phyloP scores from a whole-genome alignment of 1,140 invertebrate species.

The Bursaphelenchus mucronatus region DNA sequence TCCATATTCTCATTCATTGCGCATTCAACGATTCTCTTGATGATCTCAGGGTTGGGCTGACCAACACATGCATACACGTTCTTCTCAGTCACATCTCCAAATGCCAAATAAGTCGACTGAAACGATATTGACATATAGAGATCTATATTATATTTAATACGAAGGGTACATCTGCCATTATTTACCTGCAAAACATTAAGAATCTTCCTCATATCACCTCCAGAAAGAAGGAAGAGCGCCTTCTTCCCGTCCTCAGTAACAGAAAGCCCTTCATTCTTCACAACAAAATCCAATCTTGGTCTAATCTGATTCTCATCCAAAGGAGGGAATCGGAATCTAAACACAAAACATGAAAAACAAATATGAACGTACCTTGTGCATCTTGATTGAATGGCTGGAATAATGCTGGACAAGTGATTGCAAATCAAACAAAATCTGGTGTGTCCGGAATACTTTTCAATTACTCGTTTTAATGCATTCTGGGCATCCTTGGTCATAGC shows the following conservation, averaged over 20 bases:
- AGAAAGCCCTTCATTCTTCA: conserved; percentile 77
- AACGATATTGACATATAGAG: background rate
- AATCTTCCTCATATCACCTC: conserved; percentile 96
- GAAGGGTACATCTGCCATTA: background rate
- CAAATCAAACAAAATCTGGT: conserved; percentile 97
- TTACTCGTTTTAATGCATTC: conserved; percentile 90
- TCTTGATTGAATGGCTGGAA: conserved; percentile 91
- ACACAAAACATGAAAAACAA: conserved; percentile 6
- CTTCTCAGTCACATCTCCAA: conserved; percentile 76
- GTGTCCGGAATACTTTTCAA: conserved; percentile 98
- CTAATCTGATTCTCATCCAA: conserved; percentile 77
- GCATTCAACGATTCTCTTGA: conserved; percentile 65
- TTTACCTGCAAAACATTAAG: conserved; percentile 76
- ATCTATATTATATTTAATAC: conserved; percentile 16
- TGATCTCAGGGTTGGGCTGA: conserved; percentile 83
- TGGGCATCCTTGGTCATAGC: conserved; percentile 99
- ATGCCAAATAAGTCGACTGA: conserved; percentile 83
- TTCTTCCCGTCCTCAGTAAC: conserved; percentile 82
- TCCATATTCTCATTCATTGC: conserved; percentile 52
- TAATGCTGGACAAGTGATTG: conserved; percentile 97
- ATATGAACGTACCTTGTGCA: conserved; percentile 74
- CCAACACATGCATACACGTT: conserved; percentile 93
- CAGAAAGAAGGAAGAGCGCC: conserved; percentile 79
- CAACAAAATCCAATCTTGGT: conserved; percentile 79
- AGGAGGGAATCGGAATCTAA: conserved; percentile 84